A percentile compares a stretch with the other conserved stretches of the same genome.
These are phyloP conservation scores for Hylyphantes graminicola DNA, from an alignment of 1,140 invertebrate genomes.

Conservation along the genomic window DNA sequence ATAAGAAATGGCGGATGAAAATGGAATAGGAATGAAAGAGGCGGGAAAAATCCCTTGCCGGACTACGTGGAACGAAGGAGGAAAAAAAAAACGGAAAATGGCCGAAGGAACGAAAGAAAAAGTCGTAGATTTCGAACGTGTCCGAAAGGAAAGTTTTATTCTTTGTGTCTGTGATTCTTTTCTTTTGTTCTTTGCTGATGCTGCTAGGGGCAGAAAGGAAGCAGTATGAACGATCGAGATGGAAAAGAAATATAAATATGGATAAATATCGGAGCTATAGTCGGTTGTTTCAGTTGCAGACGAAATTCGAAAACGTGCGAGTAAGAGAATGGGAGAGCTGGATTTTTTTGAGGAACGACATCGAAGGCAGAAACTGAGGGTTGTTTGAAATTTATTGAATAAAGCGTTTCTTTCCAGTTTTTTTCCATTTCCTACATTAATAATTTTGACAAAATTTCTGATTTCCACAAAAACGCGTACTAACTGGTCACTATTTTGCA, in stretches of 20 bases:
- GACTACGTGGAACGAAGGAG: constrained; percentile 18
- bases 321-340: no score
- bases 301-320: no score
- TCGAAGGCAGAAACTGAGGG: no score
- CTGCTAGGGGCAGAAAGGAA: not conserved
- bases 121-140: constrained; percentile 54
- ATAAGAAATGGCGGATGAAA: constrained; percentile 13
- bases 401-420: no score
- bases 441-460: no score
- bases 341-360: no score
- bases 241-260: constrained; percentile 14
- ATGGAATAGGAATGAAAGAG: constrained; percentile 36
- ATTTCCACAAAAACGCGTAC: no score
- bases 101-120: constrained; percentile 19
- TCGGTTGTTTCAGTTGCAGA: not conserved
- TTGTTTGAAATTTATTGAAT: no score
- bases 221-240: not conserved
- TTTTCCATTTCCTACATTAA: no score
- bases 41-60: constrained; percentile 17
- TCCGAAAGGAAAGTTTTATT: constrained; percentile 36
- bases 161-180: not conserved
- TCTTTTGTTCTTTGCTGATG: constrained; percentile 23
- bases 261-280: constrained; percentile 5
- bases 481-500: no score
- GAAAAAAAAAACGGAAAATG: not conserved